Percentiles rank a stretch among this genome's conserved stretches.
phyloP scores from a whole-genome alignment of 2,797 vertebrate species.

The Phoebastria nigripes region DNA sequence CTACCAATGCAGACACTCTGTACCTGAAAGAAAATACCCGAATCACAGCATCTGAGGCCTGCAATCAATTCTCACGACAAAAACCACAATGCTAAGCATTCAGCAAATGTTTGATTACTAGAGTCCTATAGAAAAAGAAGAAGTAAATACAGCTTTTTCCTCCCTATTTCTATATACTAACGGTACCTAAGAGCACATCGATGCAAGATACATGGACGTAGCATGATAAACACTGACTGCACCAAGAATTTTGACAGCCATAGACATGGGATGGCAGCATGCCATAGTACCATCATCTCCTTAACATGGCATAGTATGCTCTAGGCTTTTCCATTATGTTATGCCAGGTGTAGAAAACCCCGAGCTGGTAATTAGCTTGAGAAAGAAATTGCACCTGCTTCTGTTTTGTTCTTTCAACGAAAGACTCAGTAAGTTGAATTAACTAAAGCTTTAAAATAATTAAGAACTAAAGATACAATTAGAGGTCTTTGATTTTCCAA shows the following conservation, averaged over 20 bases:
- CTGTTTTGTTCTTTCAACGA: background rate
- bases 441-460: background rate
- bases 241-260: background rate
- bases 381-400: background rate
- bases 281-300: background rate
- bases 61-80: rapidly evolving
- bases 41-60: background rate
- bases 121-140: background rate
- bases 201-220: rapidly evolving
- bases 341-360: background rate
- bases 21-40: background rate
- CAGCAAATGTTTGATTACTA: background rate
- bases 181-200: background rate
- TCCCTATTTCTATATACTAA: background rate
- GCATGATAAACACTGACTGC: background rate
- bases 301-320: background rate
- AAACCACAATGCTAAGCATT: background rate
- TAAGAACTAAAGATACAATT: background rate
- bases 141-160: background rate
- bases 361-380: background rate
- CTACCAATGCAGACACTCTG: background rate
- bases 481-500: background rate
- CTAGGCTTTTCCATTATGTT: background rate
- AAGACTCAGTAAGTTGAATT: background rate
- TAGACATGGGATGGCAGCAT: background rate